Evolutionary conservation across 2,888 invertebrate species (phyloP).

Genomic region (Carabus problematicus): DNA sequence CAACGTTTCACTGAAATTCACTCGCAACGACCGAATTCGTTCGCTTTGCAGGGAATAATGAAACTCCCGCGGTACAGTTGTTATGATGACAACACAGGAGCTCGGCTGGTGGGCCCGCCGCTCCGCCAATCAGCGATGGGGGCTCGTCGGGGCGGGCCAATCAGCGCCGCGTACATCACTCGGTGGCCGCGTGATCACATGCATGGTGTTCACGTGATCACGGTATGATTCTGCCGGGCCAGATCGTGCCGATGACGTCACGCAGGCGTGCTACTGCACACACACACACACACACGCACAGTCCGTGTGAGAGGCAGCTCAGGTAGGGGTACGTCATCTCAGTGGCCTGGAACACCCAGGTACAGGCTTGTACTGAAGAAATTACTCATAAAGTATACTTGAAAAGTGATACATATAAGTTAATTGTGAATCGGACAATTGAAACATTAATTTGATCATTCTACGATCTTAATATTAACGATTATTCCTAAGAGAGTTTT

Average conservation of each 20-base stretch:
- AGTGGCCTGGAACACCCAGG: too few relatives aligned
- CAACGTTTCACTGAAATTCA: background rate
- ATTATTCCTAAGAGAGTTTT: too few relatives aligned
- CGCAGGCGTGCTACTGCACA: conserved; percentile 55
- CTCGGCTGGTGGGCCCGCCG: conserved; percentile 57
- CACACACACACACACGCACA: conserved; percentile 53
- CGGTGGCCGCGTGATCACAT: conserved; percentile 76
- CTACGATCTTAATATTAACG: too few relatives aligned
- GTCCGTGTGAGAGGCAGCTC: conserved; percentile 24
- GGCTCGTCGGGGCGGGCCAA: conserved; percentile 75
- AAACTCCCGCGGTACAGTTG: conserved; percentile 39
- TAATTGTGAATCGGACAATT: too few relatives aligned
- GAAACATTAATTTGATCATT: too few relatives aligned
- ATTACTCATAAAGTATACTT: too few relatives aligned
- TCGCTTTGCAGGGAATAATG: conserved; percentile 33
- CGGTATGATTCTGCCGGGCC: conserved; percentile 70
- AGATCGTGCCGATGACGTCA: conserved; percentile 72
- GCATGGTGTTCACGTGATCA: conserved; percentile 87
- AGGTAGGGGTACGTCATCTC: too few relatives aligned
- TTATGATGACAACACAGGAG: conserved; percentile 45
- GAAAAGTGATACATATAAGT: too few relatives aligned
- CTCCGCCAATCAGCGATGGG: conserved; percentile 68
- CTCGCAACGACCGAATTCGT: background rate
- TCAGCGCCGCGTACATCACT: conserved; percentile 68
- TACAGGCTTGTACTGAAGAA: too few relatives aligned